phyloP scores from a whole-genome alignment of 2,797 vertebrate species.

The Lacerta viridis region DNA sequence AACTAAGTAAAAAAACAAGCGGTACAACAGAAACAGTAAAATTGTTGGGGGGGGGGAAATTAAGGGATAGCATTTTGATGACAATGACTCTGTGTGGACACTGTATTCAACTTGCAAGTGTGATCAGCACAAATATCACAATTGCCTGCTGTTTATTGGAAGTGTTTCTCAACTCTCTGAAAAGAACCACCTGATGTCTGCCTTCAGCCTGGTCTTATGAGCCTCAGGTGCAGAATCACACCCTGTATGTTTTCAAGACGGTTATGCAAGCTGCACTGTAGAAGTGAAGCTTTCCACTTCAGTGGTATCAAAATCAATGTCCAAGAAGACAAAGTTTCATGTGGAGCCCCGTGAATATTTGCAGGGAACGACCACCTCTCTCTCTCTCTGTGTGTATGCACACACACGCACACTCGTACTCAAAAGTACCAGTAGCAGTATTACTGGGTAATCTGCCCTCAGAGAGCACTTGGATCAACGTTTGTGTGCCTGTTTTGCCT shows the following conservation, averaged over 20 bases:
- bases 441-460: rapidly evolving
- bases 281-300: background rate
- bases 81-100: too few species aligned
- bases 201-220: background rate
- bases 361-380: background rate
- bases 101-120: too few species aligned
- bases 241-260: background rate
- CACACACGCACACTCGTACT: too few species aligned
- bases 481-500: rapidly evolving
- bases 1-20: too few species aligned
- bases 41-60: too few species aligned
- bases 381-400: background rate
- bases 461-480: rapidly evolving
- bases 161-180: background rate
- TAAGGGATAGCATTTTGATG: too few species aligned
- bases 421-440: rapidly evolving
- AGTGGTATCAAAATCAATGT: background rate
- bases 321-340: background rate
- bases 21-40: too few species aligned
- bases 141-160: background rate
- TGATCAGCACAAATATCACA: too few species aligned
- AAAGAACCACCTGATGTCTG: background rate
- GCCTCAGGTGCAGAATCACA: background rate
- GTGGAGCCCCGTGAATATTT: rapidly evolving
- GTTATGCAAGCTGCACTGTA: background rate